phyloP scores from a whole-genome alignment of 2,113 vertebrate genomes.

The Gobius niger region DNA sequence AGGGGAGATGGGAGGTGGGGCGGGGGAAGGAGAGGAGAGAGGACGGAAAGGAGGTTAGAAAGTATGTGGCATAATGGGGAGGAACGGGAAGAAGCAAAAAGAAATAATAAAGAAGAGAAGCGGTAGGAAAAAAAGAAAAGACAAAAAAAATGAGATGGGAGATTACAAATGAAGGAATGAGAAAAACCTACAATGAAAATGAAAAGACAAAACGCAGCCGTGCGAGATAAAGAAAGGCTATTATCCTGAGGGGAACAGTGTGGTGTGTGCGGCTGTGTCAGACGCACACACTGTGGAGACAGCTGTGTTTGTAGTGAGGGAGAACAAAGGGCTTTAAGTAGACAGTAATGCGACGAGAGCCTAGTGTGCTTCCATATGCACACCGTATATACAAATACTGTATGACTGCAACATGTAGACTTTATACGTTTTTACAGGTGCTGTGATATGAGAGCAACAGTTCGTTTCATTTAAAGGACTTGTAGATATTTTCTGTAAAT shows the following conservation, averaged over 20 bases:
- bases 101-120: constrained; percentile 14
- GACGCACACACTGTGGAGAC: constrained; percentile 43
- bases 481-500: neutral
- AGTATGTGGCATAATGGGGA: constrained; percentile 2
- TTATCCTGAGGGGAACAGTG: constrained; percentile 58
- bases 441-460: neutral
- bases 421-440: neutral
- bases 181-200: constrained; percentile 38
- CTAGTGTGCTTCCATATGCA: constrained; percentile 2
- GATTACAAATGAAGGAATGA: constrained; percentile 28
- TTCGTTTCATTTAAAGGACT: neutral
- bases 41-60: constrained; percentile 37
- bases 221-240: constrained; percentile 60
- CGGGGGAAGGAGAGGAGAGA: neutral
- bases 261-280: constrained; percentile 51
- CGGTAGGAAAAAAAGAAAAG: constrained; percentile 26
- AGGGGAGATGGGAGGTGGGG: constrained; percentile 45
- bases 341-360: constrained; percentile 67
- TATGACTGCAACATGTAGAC: neutral
- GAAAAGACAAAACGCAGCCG: constrained; percentile 42
- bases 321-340: constrained; percentile 68
- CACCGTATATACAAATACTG: neutral
- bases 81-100: neutral
- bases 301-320: constrained; percentile 46
- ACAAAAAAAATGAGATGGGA: constrained; percentile 36